Conservation (phyloP, 2,888 invertebrate species). For the Hipparchia sbordonii region DNA sequence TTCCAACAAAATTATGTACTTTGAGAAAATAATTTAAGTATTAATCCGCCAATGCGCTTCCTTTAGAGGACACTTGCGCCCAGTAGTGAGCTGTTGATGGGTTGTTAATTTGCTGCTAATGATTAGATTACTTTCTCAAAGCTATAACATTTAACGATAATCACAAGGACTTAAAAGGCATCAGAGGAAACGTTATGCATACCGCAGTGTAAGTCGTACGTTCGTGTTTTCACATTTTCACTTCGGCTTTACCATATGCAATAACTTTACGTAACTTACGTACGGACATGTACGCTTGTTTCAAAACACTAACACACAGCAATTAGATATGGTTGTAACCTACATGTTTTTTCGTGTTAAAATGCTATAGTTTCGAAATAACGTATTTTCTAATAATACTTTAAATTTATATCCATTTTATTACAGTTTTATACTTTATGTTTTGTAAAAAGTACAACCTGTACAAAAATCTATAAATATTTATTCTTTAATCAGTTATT, state of each 20-base stretch:
- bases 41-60: too few relatives aligned
- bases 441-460: neutral
- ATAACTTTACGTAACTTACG: constrained; percentile 36
- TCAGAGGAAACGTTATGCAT: constrained; percentile 38
- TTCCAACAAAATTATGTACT: neutral
- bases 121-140: constrained; percentile 1
- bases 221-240: constrained; percentile 42
- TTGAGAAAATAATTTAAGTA: too few relatives aligned
- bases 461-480: neutral
- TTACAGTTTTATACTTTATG: too few relatives aligned
- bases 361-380: neutral
- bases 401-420: neutral
- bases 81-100: too few relatives aligned
- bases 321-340: constrained; percentile 20
- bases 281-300: constrained; percentile 18
- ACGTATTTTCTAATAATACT: neutral
- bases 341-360: constrained; percentile 15
- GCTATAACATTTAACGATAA: constrained; percentile 28
- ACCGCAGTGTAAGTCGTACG: constrained; percentile 27
- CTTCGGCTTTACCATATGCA: constrained; percentile 36
- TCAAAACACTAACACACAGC: constrained; percentile 26
- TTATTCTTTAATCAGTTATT: neutral
- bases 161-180: constrained; percentile 36
- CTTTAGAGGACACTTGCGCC: too few relatives aligned
- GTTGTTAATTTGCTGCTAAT: too few relatives aligned